Percentiles rank a stretch among this genome's conserved stretches.
phyloP scores from a whole-genome alignment of 2,888 invertebrate species.

The Microplitis deprimator region DNA sequence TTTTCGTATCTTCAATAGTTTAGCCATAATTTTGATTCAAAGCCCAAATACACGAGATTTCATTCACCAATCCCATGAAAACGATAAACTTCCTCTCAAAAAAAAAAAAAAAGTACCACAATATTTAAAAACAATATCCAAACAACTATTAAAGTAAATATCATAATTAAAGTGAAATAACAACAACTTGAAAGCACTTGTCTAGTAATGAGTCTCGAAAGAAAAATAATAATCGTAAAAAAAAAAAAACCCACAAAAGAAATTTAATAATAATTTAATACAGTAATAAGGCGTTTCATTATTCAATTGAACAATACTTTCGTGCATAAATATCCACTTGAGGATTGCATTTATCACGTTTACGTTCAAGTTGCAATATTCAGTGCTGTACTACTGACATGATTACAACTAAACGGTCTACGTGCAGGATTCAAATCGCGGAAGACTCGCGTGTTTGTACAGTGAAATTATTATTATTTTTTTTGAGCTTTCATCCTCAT shows the following conservation, averaged over 20 bases:
- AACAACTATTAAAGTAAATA: too few species aligned
- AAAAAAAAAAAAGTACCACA: too few species aligned
- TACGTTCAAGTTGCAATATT: background rate
- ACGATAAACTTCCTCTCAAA: too few species aligned
- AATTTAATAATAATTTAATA: background rate
- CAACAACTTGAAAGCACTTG: background rate
- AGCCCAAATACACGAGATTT: too few species aligned
- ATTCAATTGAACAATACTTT: conserved; percentile 1
- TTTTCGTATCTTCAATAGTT: too few species aligned
- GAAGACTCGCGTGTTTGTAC: conserved; percentile 54
- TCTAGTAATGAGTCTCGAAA: background rate
- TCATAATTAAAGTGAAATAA: background rate
- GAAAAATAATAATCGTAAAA: background rate
- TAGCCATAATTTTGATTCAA: too few species aligned
- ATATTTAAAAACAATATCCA: too few species aligned
- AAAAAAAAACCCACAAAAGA: background rate
- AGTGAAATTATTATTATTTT: conserved; percentile 37
- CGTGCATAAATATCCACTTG: background rate
- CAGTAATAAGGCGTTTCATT: background rate
- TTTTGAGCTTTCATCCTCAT: conserved; percentile 25
- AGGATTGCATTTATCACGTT: background rate
- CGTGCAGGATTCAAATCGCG: conserved; percentile 37
- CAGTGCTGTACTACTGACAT: conserved; percentile 56
- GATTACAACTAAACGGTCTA: conserved; percentile 51
- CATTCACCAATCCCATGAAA: too few species aligned